These are phyloP conservation scores for Chrysotoxum bicinctum DNA, from an alignment of 2,888 invertebrate genomes.

Conservation along the genomic window DNA sequence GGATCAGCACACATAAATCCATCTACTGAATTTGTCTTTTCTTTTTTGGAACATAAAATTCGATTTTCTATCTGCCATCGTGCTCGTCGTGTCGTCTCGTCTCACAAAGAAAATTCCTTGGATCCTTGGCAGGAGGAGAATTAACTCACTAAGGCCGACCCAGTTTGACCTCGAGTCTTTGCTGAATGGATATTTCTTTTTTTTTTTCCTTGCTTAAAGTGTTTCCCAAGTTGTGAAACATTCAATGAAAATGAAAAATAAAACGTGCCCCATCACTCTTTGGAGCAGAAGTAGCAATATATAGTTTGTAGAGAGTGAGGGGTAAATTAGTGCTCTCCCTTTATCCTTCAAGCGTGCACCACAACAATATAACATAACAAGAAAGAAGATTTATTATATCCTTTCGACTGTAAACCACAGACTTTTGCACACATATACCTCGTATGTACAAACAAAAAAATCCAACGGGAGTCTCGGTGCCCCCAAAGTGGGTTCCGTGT, in stretches of 20 bases:
- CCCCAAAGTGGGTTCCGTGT: slow-evolving; percentile 4
- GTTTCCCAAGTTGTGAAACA: slow-evolving; percentile 26
- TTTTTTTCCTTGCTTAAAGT: neutral
- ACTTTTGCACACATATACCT: neutral
- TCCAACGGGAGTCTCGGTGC: neutral
- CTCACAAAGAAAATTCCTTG: slow-evolving; percentile 64
- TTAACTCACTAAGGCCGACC: slow-evolving; percentile 49
- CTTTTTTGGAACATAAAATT: neutral
- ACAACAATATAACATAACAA: slow-evolving; percentile 37
- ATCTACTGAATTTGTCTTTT: slow-evolving; percentile 35
- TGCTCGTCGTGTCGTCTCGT: neutral
- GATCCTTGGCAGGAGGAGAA: slow-evolving; percentile 44
- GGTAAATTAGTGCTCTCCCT: slow-evolving; percentile 1
- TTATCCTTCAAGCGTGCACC: slow-evolving; percentile 11
- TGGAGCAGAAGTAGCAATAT: too few species aligned
- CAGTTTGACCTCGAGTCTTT: slow-evolving; percentile 53
- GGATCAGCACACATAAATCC: slow-evolving; percentile 57
- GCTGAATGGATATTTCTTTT: slow-evolving; percentile 16
- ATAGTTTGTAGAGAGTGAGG: neutral
- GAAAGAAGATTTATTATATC: slow-evolving; percentile 68
- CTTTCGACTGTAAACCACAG: slow-evolving; percentile 33
- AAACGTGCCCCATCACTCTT: neutral
- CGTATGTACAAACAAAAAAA: neutral
- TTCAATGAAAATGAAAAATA: neutral
- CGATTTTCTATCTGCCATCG: slow-evolving; percentile 24